Conservation (phyloP, 2,797 vertebrate genomes). For the Onychomys arenicola region DNA sequence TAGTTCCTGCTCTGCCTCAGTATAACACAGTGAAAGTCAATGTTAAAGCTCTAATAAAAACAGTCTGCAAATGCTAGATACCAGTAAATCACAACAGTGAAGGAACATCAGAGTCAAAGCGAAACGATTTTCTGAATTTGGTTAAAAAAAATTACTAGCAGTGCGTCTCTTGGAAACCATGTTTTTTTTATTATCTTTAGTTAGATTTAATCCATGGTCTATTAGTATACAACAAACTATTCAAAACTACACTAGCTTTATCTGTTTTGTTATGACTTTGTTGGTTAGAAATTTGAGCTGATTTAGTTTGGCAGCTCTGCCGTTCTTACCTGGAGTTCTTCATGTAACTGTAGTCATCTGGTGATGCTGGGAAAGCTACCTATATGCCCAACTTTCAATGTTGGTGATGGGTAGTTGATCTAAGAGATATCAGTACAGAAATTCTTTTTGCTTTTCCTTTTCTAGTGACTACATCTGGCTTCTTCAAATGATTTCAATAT, state of each 20-base stretch:
- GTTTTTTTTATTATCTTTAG: neutral
- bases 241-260: neutral
- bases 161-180: neutral
- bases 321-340: neutral
- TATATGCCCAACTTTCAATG: neutral
- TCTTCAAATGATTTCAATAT: neutral
- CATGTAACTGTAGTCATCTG: neutral
- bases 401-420: neutral
- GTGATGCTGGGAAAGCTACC: neutral
- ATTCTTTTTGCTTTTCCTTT: neutral
- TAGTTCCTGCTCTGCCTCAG: neutral
- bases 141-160: constrained; percentile 31
- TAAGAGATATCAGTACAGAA: neutral
- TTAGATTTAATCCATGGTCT: neutral
- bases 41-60: constrained; percentile 8
- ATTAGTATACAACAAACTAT: neutral
- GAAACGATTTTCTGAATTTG: constrained; percentile 11
- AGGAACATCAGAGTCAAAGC: neutral
- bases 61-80: neutral
- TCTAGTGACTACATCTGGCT: neutral
- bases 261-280: neutral
- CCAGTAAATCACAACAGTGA: neutral
- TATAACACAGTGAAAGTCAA: neutral
- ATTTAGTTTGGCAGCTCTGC: neutral
- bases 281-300: neutral